Percentiles rank a stretch among this genome's conserved stretches.
Evolutionary conservation across 2,797 vertebrate species (phyloP).

Genomic region (Cuculus canorus): DNA sequence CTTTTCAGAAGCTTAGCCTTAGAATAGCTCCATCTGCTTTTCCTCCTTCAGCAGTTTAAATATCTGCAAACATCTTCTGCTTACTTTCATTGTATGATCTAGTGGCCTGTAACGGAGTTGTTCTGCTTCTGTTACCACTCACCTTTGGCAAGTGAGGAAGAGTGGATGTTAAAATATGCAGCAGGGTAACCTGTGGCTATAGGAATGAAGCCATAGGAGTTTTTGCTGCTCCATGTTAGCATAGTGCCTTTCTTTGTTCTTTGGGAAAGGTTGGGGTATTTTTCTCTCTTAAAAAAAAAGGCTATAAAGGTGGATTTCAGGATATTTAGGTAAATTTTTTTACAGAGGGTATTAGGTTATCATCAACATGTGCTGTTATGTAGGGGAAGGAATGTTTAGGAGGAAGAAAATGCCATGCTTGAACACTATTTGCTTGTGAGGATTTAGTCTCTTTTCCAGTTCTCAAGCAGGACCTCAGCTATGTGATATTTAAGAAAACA

Average conservation of each 20-base stretch:
- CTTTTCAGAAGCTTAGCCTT: neutral
- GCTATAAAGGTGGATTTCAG: neutral
- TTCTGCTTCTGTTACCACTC: conserved; percentile 1
- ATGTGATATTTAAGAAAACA: conserved; percentile 76
- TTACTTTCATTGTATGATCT: conserved; percentile 6
- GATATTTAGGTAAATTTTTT: conserved; percentile 11
- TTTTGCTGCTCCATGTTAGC: neutral
- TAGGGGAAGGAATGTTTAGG: conserved; percentile 33
- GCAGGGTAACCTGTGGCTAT: neutral
- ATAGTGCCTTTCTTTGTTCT: neutral
- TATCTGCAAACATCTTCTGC: neutral
- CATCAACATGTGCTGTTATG: conserved; percentile 26
- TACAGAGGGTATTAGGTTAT: conserved; percentile 28
- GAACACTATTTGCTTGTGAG: conserved; percentile 64
- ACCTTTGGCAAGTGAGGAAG: neutral
- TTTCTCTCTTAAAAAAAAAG: neutral
- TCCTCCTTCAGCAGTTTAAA: neutral
- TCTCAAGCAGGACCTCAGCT: conserved; percentile 68
- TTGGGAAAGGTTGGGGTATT: neutral
- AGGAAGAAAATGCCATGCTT: conserved; percentile 59
- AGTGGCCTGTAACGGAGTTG: neutral
- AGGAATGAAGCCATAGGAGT: neutral
- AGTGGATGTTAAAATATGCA: neutral
- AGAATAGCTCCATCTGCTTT: neutral
- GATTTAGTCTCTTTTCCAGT: conserved; percentile 72